phyloP scores from a whole-genome alignment of 2,888 invertebrate genomes.

The Dyspetes luteomarginatus region DNA sequence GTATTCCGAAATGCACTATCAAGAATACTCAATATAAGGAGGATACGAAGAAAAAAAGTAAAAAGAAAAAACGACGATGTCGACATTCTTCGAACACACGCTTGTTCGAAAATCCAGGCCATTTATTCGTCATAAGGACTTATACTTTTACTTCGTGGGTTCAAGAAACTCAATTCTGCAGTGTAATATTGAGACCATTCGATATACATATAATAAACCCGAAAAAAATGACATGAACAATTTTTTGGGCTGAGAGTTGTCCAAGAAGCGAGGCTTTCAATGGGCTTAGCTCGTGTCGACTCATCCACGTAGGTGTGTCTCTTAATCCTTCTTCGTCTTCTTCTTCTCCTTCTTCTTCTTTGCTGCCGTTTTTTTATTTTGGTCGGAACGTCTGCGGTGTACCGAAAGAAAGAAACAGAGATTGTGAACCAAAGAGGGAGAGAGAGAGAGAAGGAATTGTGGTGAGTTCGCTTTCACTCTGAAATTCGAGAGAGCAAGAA shows the following conservation, averaged over 20 bases:
- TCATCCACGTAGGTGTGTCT: slow-evolving; percentile 61
- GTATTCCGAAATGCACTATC: too few species aligned
- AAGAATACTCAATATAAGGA: too few species aligned
- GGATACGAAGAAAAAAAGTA: too few species aligned
- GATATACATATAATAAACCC: not conserved
- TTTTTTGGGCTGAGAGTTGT: not conserved
- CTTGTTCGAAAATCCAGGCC: too few species aligned
- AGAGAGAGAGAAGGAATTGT: not conserved
- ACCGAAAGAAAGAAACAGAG: slow-evolving; percentile 53
- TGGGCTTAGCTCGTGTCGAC: slow-evolving; percentile 36
- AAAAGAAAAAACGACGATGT: too few species aligned
- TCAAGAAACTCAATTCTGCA: not conserved
- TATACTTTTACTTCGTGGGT: not conserved
- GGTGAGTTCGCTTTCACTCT: slow-evolving; percentile 54
- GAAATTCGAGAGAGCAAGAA: slow-evolving; percentile 53
- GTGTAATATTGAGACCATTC: slow-evolving; percentile 21
- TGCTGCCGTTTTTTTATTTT: slow-evolving; percentile 29
- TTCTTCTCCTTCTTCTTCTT: slow-evolving; percentile 4
- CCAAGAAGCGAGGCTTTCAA: slow-evolving; percentile 15
- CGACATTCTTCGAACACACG: too few species aligned
- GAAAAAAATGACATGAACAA: not conserved
- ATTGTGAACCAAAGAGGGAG: slow-evolving; percentile 26
- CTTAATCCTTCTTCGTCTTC: slow-evolving; percentile 49
- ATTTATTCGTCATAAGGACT: too few species aligned
- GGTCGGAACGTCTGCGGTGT: slow-evolving; percentile 55